Conservation (phyloP, 2,888 invertebrate genomes). For the Lepidochrysops patricia region DNA sequence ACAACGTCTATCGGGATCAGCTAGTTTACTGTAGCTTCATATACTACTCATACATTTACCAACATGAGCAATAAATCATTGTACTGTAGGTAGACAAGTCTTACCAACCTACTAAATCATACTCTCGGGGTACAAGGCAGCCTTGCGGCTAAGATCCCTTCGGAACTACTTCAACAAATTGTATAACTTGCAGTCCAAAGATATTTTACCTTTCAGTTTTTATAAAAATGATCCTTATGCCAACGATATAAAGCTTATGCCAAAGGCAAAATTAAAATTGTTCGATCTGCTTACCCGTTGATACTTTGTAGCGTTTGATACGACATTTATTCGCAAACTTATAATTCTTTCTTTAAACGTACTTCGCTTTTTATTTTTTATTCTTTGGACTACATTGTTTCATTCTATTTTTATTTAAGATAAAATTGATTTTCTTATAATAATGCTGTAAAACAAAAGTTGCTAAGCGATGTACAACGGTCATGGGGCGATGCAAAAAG, state of each 20-base stretch:
- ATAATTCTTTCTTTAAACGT: background rate
- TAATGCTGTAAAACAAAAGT: background rate
- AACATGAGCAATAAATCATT: background rate
- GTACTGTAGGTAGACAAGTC: background rate
- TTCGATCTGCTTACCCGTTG: background rate
- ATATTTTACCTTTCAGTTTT: too few species aligned
- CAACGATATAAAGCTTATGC: too few species aligned
- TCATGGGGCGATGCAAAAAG: too few species aligned
- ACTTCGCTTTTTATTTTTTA: background rate
- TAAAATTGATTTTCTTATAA: background rate
- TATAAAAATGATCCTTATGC: too few species aligned
- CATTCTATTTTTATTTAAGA: background rate
- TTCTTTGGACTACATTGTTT: background rate
- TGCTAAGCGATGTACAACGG: too few species aligned
- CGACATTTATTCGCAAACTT: background rate
- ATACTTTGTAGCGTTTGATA: background rate
- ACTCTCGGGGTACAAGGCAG: background rate
- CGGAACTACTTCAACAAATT: slow-evolving; percentile 12
- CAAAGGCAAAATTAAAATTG: too few species aligned
- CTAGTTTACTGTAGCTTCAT: background rate
- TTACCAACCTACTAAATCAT: background rate
- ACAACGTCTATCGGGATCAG: too few species aligned
- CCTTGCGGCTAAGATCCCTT: slow-evolving; percentile 8
- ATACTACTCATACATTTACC: background rate
- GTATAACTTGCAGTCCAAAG: too few species aligned